Percentiles rank a stretch among this genome's conserved stretches.
Conservation (phyloP, 2,797 vertebrate species). For the Coregonus suidteri region DNA sequence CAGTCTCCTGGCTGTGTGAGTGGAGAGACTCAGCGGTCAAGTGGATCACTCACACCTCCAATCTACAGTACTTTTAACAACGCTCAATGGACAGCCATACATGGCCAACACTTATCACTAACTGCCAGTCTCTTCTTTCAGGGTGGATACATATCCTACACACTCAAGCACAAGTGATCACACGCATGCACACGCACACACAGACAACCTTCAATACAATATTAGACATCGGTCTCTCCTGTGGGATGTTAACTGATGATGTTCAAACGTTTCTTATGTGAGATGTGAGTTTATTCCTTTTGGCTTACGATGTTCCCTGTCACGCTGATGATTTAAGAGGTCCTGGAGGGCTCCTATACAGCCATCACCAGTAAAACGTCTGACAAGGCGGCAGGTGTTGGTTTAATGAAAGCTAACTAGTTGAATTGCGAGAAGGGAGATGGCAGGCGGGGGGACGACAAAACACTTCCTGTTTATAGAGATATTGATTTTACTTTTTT, state of each 20-base stretch:
- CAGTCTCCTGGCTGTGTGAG: slow-evolving; percentile 35
- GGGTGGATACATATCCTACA: neutral
- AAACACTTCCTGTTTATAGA: slow-evolving; percentile 21
- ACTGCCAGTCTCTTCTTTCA: neutral
- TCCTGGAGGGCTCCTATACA: slow-evolving; percentile 13
- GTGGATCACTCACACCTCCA: slow-evolving; percentile 35
- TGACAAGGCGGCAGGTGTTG: slow-evolving; percentile 48
- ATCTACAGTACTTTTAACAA: slow-evolving; percentile 39
- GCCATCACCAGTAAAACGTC: slow-evolving; percentile 37
- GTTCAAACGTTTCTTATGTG: neutral
- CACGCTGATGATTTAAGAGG: slow-evolving; percentile 40
- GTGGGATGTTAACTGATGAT: neutral
- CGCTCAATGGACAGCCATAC: slow-evolving; percentile 9
- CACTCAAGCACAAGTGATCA: neutral
- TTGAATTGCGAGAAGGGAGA: slow-evolving; percentile 44
- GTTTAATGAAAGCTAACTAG: slow-evolving; percentile 58
- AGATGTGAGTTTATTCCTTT: neutral
- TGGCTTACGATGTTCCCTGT: neutral
- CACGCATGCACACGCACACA: neutral
- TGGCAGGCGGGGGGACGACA: slow-evolving; percentile 13
- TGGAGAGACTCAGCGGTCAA: slow-evolving; percentile 50
- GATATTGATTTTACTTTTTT: too few relatives aligned
- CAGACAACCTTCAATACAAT: neutral
- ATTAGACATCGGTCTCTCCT: neutral
- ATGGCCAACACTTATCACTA: slow-evolving; percentile 17